Percentiles rank a stretch among this genome's conserved stretches.
phyloP scores from a whole-genome alignment of 35 echinoderm and acorn worm genomes.

The Heliocidaris tuberculata region DNA sequence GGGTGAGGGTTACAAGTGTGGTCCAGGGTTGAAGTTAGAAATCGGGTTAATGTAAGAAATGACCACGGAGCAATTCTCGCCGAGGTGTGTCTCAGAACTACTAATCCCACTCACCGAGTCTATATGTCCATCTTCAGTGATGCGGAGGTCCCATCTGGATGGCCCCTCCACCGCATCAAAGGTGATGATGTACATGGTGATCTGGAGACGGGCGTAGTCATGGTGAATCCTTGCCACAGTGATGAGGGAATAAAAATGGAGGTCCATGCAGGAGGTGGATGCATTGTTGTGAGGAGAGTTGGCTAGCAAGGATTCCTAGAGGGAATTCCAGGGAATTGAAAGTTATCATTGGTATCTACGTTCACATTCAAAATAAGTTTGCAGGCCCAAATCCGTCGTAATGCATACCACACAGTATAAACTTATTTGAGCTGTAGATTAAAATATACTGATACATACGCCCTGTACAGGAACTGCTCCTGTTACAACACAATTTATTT shows the following conservation, averaged over 20 bases:
- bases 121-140: conserved; percentile 53
- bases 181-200: conserved; percentile 52
- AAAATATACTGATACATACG: too few species aligned
- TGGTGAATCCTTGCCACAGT: conserved; percentile 59
- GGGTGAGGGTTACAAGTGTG: too few species aligned
- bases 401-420: too few species aligned
- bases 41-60: background rate
- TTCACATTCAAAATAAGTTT: too few species aligned
- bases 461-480: too few species aligned
- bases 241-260: conserved; percentile 46
- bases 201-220: conserved; percentile 54
- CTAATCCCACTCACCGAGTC: conserved; percentile 58
- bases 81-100: background rate
- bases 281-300: conserved; percentile 32
- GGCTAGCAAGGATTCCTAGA: conserved; percentile 29
- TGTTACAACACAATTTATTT: too few species aligned
- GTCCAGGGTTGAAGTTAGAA: background rate
- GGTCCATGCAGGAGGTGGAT: conserved; percentile 61
- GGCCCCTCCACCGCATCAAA: conserved; percentile 70
- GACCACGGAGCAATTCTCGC: background rate
- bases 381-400: too few species aligned
- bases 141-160: conserved; percentile 62
- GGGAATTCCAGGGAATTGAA: background rate
- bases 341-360: too few species aligned
- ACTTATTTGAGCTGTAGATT: too few species aligned